Conservation (phyloP, 2,888 invertebrate species). For the Eumacrocentrus americanus region DNA sequence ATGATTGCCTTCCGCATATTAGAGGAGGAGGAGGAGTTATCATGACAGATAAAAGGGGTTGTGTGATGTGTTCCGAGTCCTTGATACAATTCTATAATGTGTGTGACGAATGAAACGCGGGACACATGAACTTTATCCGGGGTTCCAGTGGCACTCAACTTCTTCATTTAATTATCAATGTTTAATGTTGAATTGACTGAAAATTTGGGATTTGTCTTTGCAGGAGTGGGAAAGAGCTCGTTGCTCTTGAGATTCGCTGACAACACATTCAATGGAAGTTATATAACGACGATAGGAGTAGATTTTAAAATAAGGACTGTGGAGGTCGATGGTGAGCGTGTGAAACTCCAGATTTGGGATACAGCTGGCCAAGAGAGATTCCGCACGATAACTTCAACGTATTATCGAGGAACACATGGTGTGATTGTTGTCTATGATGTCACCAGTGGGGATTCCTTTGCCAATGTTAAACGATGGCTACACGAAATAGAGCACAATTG, state of each 20-base stretch:
- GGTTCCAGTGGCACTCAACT: conserved; percentile 32
- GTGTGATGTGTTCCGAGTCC: conserved; percentile 20
- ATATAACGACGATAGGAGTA: conserved; percentile 99
- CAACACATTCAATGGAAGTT: conserved; percentile 96
- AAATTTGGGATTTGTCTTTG: conserved; percentile 28
- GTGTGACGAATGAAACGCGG: conserved; percentile 28
- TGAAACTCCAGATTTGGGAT: conserved; percentile 98
- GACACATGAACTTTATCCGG: conserved; percentile 34
- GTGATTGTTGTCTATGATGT: conserved; percentile 99
- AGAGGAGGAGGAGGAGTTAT: no score
- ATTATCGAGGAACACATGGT: conserved; percentile 98
- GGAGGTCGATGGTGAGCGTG: conserved; percentile 86
- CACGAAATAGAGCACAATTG: conserved; percentile 99
- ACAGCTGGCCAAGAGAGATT: conserved; percentile 97
- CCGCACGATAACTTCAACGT: conserved; percentile 98
- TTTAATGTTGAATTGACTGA: conserved; percentile 4
- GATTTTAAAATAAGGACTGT: conserved; percentile 99
- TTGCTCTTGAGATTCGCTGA: conserved; percentile 95
- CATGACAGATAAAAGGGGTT: conserved; percentile 20
- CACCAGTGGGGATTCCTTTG: conserved; percentile 97
- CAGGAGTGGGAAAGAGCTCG: conserved; percentile 99
- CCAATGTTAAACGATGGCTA: conserved; percentile 98
- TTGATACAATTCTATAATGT: conserved; percentile 27
- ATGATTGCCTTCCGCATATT: conserved; percentile 12
- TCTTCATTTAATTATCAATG: background rate